phyloP scores from a whole-genome alignment of 2,113 vertebrate genomes.

The Cryptotis parvus region DNA sequence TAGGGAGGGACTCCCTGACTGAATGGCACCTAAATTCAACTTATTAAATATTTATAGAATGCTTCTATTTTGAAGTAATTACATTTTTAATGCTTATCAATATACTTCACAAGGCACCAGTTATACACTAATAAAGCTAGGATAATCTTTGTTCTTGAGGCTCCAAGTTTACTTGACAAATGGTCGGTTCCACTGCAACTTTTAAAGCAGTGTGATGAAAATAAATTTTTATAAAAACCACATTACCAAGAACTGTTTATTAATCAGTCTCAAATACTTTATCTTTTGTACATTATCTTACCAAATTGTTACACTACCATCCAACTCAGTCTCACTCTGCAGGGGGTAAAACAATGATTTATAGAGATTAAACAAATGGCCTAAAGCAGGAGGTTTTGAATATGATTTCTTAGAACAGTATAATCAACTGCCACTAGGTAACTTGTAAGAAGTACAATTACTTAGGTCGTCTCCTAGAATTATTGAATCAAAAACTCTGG shows the following conservation, averaged over 20 bases:
- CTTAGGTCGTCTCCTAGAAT: not conserved
- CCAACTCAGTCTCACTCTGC: not conserved
- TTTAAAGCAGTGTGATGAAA: not conserved
- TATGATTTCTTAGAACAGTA: not conserved
- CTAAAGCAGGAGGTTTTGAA: not conserved
- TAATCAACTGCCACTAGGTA: not conserved
- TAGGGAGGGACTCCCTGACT: not conserved
- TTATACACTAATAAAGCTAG: not conserved
- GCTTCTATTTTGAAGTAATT: constrained; percentile 24
- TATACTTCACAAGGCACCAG: not conserved
- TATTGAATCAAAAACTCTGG: not conserved
- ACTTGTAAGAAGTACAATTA: not conserved
- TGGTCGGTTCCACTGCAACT: not conserved
- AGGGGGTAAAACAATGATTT: not conserved
- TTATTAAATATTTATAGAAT: constrained; percentile 21
- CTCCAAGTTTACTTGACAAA: not conserved
- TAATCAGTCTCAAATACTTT: not conserved
- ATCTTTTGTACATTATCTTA: not conserved
- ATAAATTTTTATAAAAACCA: not conserved
- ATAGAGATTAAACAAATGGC: not conserved
- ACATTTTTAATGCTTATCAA: not conserved
- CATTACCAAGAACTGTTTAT: not conserved
- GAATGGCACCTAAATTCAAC: not conserved
- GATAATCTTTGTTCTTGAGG: not conserved
- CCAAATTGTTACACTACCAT: not conserved